Conservation (phyloP, 1,140 invertebrate genomes). For the Nylanderia fulva region DNA sequence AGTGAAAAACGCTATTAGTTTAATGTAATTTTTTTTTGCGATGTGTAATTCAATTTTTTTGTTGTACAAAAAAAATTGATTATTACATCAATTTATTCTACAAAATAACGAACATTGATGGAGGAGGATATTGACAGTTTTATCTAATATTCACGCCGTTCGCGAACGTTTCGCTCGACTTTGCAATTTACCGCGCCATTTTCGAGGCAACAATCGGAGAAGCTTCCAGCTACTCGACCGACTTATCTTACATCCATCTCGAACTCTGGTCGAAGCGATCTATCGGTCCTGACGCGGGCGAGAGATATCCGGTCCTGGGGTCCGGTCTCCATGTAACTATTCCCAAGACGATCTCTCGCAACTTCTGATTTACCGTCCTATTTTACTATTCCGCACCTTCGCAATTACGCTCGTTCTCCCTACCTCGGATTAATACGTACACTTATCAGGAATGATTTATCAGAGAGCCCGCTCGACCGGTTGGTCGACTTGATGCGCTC, state of each 20-base stretch:
- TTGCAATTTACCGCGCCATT: slow-evolving; percentile 29
- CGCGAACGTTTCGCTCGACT: slow-evolving; percentile 30
- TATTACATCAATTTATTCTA: background rate
- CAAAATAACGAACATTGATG: slow-evolving; percentile 2
- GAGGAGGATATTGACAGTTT: background rate
- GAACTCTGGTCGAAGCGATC: slow-evolving; percentile 56
- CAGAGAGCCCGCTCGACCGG: slow-evolving; percentile 25
- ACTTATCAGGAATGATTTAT: slow-evolving; percentile 66
- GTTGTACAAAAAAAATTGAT: background rate
- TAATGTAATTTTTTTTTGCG: too few relatives aligned
- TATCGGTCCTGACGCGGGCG: slow-evolving; percentile 43
- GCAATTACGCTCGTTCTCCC: slow-evolving; percentile 46
- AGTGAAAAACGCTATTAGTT: too few relatives aligned
- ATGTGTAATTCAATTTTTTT: background rate
- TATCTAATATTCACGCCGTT: slow-evolving; percentile 28
- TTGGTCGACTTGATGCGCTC: slow-evolving; percentile 54
- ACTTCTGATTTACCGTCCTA: slow-evolving; percentile 62
- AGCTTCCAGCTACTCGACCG: slow-evolving; percentile 34
- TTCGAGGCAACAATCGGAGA: slow-evolving; percentile 28
- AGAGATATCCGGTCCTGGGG: slow-evolving; percentile 48
- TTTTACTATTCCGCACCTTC: slow-evolving; percentile 62
- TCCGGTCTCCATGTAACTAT: slow-evolving; percentile 40
- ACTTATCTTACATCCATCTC: slow-evolving; percentile 59
- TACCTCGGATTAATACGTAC: slow-evolving; percentile 56
- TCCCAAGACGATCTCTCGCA: slow-evolving; percentile 51